Base-by-base conservation (phyloP, 2,888 invertebrate genomes). In the Hololepta plana region DNA sequence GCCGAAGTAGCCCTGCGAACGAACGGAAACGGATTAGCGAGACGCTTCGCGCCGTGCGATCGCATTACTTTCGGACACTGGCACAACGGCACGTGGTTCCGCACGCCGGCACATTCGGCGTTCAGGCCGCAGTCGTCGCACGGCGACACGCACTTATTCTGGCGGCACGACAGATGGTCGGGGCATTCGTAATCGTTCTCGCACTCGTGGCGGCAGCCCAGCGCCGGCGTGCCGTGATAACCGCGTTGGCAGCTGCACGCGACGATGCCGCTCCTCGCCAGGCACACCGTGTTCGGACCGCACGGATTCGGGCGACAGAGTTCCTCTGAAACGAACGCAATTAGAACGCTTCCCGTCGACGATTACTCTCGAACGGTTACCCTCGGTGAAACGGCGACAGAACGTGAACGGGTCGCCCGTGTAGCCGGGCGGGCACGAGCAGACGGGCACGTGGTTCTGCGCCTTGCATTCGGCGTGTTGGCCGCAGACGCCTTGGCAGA, bases 301-400 rank as follows among this genome's bases (percentile, higher is more conserved):
- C 85, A 85, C 1, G 84, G 82, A 33, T 71, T 77, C 8, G 80
- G 82, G 43, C 75, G 73, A 47, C 84, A 85, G 21, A 76, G 66
- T 45, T 81, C 82, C 59, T 79, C 84, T 84, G 52, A 19, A 47
- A 50, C n/a, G n/a, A n/a, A n/a, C n/a, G n/a, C n/a, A n/a, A n/a
- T n/a, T n/a, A n/a, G n/a, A n/a, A n/a, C n/a, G n/a, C n/a, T n/a
- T n/a, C n/a, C n/a, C n/a, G n/a, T n/a, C n/a, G n/a, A n/a, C n/a
- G n/a, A n/a, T n/a, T n/a, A n/a, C n/a, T n/a, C n/a, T n/a, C n/a
- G n/a, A n/a, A n/a, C n/a, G n/a, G n/a, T n/a, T n/a, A n/a, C 82
- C 75, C 43, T 80, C 80, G 55, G 80, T 75, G 37, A 70, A 68
- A 26, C 71, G 54, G 45, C 70, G 63, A 48, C 85, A 87, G 17